Conservation (phyloP, 2,113 vertebrate species). For the Eonycteris spelaea region DNA sequence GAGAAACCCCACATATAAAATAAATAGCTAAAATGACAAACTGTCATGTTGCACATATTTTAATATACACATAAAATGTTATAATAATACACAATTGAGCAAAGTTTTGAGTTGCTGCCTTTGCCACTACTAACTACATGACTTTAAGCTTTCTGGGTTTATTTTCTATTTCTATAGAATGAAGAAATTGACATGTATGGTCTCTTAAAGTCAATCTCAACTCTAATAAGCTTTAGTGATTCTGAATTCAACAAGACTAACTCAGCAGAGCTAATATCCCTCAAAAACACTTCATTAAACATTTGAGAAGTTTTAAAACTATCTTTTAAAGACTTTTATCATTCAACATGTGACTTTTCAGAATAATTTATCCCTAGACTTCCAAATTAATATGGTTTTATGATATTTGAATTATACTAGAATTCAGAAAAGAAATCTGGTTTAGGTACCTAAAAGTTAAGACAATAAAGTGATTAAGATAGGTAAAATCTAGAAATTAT, state of each 20-base stretch:
- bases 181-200: background rate
- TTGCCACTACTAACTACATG: background rate
- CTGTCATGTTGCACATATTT: background rate
- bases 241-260: background rate
- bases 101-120: background rate
- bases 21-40: background rate
- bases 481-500: background rate
- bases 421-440: background rate
- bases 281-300: background rate
- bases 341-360: background rate
- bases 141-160: background rate
- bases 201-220: background rate
- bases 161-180: constrained; percentile 17
- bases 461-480: background rate
- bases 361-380: background rate
- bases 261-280: background rate
- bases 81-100: background rate
- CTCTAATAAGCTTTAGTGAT: background rate
- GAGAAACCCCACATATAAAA: background rate
- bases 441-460: background rate
- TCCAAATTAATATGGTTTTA: background rate
- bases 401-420: background rate
- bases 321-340: background rate
- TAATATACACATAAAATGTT: background rate
- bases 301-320: background rate